Percentiles rank a stretch among this genome's conserved stretches.
Conservation (phyloP, 2,888 invertebrate species). For the Tholera decimalis region DNA sequence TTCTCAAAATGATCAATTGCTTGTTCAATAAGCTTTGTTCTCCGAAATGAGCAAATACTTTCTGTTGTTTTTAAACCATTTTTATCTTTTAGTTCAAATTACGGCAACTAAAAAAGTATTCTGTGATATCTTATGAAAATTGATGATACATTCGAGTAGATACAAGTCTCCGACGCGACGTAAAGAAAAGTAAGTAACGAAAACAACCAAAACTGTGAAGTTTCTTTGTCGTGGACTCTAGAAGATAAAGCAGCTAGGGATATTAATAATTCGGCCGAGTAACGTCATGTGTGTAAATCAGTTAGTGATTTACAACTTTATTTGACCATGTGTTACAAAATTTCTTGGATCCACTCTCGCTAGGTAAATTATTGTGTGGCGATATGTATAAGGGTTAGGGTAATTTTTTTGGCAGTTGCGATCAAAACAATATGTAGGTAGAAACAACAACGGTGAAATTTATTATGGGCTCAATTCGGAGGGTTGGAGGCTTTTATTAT, state of each 20-base stretch:
- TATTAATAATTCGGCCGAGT: slow-evolving; percentile 30
- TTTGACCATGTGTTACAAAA: slow-evolving; percentile 26
- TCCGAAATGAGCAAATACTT: slow-evolving; percentile 45
- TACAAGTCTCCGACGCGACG: slow-evolving; percentile 25
- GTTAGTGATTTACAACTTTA: slow-evolving; percentile 38
- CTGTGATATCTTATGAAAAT: slow-evolving; percentile 55
- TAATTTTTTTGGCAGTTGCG: slow-evolving; percentile 72
- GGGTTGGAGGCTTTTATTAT: slow-evolving; percentile 89
- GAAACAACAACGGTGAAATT: slow-evolving; percentile 81
- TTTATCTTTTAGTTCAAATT: slow-evolving; percentile 51
- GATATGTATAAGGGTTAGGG: slow-evolving; percentile 54
- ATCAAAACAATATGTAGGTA: slow-evolving; percentile 75
- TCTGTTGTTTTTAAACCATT: slow-evolving; percentile 54
- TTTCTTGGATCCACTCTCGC: slow-evolving; percentile 32
- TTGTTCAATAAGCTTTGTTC: slow-evolving; percentile 52
- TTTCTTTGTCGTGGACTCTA: slow-evolving; percentile 28
- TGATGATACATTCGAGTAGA: slow-evolving; percentile 43
- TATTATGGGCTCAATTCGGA: slow-evolving; percentile 83
- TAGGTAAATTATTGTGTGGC: slow-evolving; percentile 34
- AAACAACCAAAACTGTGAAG: slow-evolving; percentile 16
- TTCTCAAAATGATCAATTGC: slow-evolving; percentile 52
- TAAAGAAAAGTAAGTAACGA: slow-evolving; percentile 39
- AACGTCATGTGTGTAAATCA: slow-evolving; percentile 16
- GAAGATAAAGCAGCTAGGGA: slow-evolving; percentile 11
- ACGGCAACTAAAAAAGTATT: slow-evolving; percentile 41